Percentiles rank a stretch among this genome's conserved stretches.
Evolutionary conservation across 2,113 vertebrate genomes (phyloP).

Genomic region (Octodon degus): DNA sequence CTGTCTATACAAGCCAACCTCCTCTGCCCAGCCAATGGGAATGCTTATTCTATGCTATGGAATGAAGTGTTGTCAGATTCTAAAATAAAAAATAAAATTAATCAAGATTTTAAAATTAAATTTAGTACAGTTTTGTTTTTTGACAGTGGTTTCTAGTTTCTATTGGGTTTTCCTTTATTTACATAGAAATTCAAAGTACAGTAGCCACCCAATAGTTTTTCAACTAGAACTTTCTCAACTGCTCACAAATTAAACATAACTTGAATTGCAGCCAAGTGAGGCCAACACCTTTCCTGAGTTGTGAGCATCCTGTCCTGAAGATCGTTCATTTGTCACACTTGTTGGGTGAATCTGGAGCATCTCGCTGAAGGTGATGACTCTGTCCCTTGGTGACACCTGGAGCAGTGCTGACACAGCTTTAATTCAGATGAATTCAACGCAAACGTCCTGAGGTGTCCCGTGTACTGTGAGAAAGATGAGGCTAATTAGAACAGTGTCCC

Average conservation of each 20-base stretch:
- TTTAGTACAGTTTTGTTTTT: not conserved
- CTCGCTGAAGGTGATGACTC: not conserved
- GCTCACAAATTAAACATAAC: not conserved
- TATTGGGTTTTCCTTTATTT: not conserved
- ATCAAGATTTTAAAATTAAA: not conserved
- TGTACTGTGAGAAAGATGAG: not conserved
- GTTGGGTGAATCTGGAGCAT: rapidly evolving
- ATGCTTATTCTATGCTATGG: not conserved
- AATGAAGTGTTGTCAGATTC: not conserved
- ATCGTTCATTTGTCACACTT: not conserved
- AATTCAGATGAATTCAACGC: not conserved
- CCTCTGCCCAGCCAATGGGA: not conserved
- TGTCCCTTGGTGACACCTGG: not conserved
- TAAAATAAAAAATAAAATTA: not conserved
- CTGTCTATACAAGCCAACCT: not conserved
- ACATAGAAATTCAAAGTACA: not conserved
- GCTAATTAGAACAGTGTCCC: no score
- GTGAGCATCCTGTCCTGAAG: no score
- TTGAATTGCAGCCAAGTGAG: not conserved
- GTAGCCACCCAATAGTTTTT: not conserved
- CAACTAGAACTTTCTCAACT: not conserved
- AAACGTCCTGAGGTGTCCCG: not conserved
- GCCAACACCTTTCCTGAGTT: not conserved
- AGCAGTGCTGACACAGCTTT: not conserved
- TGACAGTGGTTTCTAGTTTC: not conserved